Base-by-base conservation (phyloP, 53 echinoderm and acorn worm genomes). In the Paelopatides confundens region DNA sequence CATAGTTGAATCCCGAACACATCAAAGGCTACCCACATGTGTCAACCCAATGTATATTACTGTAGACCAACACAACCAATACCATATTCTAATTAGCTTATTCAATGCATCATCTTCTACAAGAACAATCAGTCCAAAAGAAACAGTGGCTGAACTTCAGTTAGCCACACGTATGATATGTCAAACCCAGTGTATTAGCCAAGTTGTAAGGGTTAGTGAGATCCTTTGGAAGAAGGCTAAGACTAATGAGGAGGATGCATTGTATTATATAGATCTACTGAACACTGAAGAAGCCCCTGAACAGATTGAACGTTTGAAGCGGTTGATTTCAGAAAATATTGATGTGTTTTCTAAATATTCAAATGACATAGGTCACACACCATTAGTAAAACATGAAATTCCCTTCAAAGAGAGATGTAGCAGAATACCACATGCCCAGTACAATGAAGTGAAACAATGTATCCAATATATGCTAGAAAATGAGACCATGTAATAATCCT, bases 361-460 rank as follows among this genome's bases (percentile, higher is more conserved):
- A 5, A 24, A 5, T 18, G 91, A 90, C 33, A 38, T 90, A 66
- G 91, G 91, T 1, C 68, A 31, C 15, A 86, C 86, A 90, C n/a
- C n/a, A n/a, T n/a, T n/a, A n/a, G n/a, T n/a, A n/a, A n/a, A n/a
- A n/a, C n/a, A n/a, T n/a, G n/a, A n/a, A n/a, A n/a, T n/a, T n/a
- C n/a, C n/a, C n/a, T n/a, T n/a, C n/a, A n/a, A n/a, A n/a, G n/a
- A n/a, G 38, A 52, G 86, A 23, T 86, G 86, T 31, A 63, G 90
- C 0, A 69, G 90, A 12, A 86, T 90, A 1, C 90, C 90, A 12
- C 86, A 85, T 2, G 18, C 90, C 4, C 50, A 85, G 86, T 90
- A 86, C 13, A 65, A 39, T 2, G 90, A 90, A 33, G 78, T 90
- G 26, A 86, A 86, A 23, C 76, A 90, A 27, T 85, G 84, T 23